A percentile compares a stretch with the other conserved stretches of the same genome.
phyloP scores from a whole-genome alignment of 2,113 vertebrate genomes.

The Malurus melanocephalus region DNA sequence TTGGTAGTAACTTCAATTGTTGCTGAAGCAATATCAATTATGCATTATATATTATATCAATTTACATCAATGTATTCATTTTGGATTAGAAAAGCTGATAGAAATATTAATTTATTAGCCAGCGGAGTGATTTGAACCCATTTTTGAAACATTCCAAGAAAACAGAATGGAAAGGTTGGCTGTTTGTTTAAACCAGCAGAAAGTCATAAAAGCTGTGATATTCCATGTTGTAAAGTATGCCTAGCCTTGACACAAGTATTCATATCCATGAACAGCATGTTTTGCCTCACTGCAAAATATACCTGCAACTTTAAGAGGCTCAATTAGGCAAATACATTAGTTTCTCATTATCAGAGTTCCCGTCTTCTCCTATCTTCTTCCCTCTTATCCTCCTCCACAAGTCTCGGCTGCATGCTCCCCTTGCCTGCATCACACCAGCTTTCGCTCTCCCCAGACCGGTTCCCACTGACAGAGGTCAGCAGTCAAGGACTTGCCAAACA shows the following conservation, averaged over 20 bases:
- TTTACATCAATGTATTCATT: neutral
- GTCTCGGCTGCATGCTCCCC: neutral
- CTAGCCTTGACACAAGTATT: neutral
- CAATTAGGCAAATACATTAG: neutral
- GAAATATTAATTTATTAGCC: neutral
- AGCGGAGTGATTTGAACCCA: neutral
- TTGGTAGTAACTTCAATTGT: neutral
- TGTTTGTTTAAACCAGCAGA: neutral
- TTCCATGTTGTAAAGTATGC: rapidly evolving
- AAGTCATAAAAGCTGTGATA: neutral
- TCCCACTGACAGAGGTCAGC: neutral
- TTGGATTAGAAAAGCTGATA: neutral
- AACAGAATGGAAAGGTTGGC: neutral
- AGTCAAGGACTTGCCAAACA: neutral
- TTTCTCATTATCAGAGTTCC: neutral
- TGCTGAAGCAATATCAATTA: neutral
- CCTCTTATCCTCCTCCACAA: neutral
- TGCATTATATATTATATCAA: neutral
- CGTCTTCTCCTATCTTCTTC: neutral
- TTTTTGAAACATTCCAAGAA: neutral
- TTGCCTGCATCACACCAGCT: neutral
- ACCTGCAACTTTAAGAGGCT: neutral
- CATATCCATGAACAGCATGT: neutral
- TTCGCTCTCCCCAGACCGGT: neutral
- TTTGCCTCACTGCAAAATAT: neutral